Evolutionary conservation across 2,888 invertebrate genomes (phyloP), one percentile per base, ranked within the genome.

Genomic region (Perizoma flavofasciatum): DNA sequence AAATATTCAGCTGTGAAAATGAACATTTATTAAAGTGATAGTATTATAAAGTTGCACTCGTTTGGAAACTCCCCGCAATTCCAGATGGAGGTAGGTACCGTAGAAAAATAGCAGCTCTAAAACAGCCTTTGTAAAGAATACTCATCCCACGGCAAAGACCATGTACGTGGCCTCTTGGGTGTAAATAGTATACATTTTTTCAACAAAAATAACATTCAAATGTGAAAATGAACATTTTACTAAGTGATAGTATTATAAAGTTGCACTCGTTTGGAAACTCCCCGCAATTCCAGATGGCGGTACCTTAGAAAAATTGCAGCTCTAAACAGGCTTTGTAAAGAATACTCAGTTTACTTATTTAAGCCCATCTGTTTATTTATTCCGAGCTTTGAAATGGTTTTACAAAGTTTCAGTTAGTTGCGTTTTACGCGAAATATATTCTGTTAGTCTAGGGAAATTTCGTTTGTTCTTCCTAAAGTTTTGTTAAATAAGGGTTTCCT

Each of bases 41-140:
- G 22, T 22, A 22, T 22, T 22, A 22, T 3, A 22, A n/a, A 43
- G 4, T 37, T 37, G 3, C 41, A 41, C 5, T 59, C 55, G 55
- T 40, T 58, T 58, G 44, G 53, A 65, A 57, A 52, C 58, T 53
- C 50, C 52, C 58, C 40, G 44, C 40, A 44, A 49, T 57, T 55
- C 62, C 65, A 65, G 62, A 65, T 65, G 64, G 61, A 50, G 52
- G n/a, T n/a, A n/a, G n/a, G 55, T 55, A 52, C 56, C 50, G 48
- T 6, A 46, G 65, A 63, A 63, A 65, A 65, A 65, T 63, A 55
- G 61, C 59, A 49, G 64, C 11, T 41, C 10, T 41, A 43, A n/a
- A 34, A 43, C 35, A n/a, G 8, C 40, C 40, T 6, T 46, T 53
- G 53, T 54, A 48, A 47, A 54, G 47, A 54, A 54, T 35, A 41